phyloP scores from a whole-genome alignment of 2,797 vertebrate species.

The Chanos chanos region DNA sequence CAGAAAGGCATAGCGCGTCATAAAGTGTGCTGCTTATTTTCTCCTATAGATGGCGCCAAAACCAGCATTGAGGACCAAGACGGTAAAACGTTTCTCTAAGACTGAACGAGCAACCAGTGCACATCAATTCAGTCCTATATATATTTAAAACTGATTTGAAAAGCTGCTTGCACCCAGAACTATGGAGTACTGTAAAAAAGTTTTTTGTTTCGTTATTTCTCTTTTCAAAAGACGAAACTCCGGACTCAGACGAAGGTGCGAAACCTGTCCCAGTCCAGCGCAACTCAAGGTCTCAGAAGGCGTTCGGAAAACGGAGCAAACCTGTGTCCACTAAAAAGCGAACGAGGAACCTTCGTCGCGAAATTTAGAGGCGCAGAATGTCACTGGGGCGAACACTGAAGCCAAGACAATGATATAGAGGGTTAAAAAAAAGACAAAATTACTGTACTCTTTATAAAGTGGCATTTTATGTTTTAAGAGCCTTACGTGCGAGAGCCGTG shows the following conservation, averaged over 20 bases:
- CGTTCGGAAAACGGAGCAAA: constrained; percentile 43
- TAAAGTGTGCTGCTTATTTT: neutral
- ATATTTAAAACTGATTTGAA: no score
- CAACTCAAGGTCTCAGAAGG: constrained; percentile 35
- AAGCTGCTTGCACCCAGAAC: no score
- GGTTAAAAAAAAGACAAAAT: neutral
- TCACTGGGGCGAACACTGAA: constrained; percentile 15
- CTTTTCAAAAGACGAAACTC: constrained; percentile 49
- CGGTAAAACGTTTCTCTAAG: constrained; percentile 49
- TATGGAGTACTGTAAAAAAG: no score
- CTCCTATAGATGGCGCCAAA: constrained; percentile 42
- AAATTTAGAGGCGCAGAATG: constrained; percentile 2
- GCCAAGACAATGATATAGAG: constrained; percentile 11
- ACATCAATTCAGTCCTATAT: no score
- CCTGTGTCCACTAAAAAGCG: constrained; percentile 39
- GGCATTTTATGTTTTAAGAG: constrained; percentile 27
- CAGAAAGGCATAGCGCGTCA: no score
- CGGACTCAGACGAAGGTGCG: constrained; percentile 49
- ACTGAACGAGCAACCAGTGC: no score
- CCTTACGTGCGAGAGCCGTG: constrained; percentile 32
- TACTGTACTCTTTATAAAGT: constrained; percentile 21
- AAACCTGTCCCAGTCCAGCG: constrained; percentile 31
- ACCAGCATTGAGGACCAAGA: constrained; percentile 66
- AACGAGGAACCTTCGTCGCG: constrained; percentile 33
- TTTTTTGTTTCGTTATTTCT: neutral